Percentiles rank a stretch among this genome's conserved stretches.
phyloP scores from a whole-genome alignment of 2,797 vertebrate genomes.

The Pithecia hirsuta region DNA sequence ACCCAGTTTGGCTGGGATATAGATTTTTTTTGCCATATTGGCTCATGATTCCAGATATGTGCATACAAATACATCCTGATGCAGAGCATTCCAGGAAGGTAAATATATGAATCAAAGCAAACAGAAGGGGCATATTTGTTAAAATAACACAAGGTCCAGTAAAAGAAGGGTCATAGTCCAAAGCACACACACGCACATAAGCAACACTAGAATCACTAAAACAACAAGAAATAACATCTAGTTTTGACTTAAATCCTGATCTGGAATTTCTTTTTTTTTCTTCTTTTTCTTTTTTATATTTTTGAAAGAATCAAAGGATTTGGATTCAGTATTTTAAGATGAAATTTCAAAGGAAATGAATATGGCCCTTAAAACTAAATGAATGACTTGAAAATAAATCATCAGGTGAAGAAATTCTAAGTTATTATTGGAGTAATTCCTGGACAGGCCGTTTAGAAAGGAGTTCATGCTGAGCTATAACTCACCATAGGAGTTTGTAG shows the following conservation, averaged over 20 bases:
- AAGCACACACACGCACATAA: neutral
- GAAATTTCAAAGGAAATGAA: conserved; percentile 20
- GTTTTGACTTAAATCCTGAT: neutral
- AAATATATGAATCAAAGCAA: conserved; percentile 46
- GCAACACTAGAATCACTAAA: neutral
- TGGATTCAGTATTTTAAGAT: neutral
- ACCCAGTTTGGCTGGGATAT: neutral
- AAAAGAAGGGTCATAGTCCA: neutral
- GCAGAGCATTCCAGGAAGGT: neutral
- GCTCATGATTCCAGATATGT: neutral
- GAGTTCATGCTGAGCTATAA: neutral
- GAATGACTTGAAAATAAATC: neutral
- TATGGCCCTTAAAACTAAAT: conserved; percentile 22
- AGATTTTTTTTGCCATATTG: neutral
- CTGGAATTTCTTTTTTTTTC: neutral
- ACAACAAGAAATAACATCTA: neutral
- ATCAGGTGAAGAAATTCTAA: conserved; percentile 24
- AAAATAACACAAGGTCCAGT: neutral
- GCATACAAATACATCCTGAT: neutral
- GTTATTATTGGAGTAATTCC: conserved; percentile 7
- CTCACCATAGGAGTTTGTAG: neutral
- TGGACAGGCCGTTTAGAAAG: neutral
- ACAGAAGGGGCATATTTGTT: neutral
- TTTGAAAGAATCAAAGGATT: conserved; percentile 8
- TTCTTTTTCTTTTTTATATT: neutral